Evolutionary conservation across 2,113 vertebrate genomes (phyloP).

Genomic region (Anguilla rostrata): DNA sequence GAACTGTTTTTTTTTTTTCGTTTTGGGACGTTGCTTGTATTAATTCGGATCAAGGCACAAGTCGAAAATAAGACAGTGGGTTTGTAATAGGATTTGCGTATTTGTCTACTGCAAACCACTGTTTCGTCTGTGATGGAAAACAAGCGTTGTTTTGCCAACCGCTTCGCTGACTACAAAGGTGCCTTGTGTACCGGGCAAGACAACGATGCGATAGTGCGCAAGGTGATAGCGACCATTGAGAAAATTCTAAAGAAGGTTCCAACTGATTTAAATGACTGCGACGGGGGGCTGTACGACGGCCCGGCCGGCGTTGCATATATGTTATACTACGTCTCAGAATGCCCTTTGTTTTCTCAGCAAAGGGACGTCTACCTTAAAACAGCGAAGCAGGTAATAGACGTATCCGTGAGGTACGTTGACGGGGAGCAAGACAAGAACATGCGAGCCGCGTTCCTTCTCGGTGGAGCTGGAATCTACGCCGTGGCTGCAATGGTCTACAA

Average conservation of each 20-base stretch:
- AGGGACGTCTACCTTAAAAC: constrained; percentile 75
- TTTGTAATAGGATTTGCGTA: not conserved
- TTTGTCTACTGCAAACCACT: not conserved
- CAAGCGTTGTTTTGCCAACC: constrained; percentile 82
- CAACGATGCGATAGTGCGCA: constrained; percentile 64
- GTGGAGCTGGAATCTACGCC: constrained; percentile 80
- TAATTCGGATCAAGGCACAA: not conserved
- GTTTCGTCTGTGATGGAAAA: constrained; percentile 70
- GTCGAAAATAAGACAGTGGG: not conserved
- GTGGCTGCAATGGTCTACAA: constrained; percentile 82
- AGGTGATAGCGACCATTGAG: constrained; percentile 74
- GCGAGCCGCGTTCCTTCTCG: constrained; percentile 81
- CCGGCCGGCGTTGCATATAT: constrained; percentile 84
- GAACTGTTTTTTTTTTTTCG: not conserved
- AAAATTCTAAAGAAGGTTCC: constrained; percentile 75
- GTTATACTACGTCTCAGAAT: constrained; percentile 82
- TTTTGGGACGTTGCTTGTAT: not conserved
- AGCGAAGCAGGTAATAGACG: constrained; percentile 80
- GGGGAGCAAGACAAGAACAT: constrained; percentile 78
- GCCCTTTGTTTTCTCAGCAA: constrained; percentile 72
- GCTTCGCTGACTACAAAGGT: constrained; percentile 82
- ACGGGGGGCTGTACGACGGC: constrained; percentile 81
- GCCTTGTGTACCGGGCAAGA: constrained; percentile 71
- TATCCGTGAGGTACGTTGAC: constrained; percentile 73
- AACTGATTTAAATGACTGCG: constrained; percentile 57